Evolutionary conservation across 1,140 invertebrate species (phyloP).

Genomic region (Lethrus apterus): DNA sequence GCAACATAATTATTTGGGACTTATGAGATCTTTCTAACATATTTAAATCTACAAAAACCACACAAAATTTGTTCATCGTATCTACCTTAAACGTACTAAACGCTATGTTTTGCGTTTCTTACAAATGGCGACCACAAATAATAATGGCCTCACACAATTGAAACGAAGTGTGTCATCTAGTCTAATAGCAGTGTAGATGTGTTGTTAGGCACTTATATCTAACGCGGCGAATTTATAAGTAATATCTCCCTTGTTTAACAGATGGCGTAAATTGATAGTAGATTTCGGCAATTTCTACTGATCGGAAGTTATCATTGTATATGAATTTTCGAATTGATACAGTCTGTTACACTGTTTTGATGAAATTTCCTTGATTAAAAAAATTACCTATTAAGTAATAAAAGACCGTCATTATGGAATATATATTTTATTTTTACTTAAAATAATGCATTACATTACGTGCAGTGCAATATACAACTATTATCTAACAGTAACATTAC

Average conservation of each 20-base stretch:
- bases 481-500: slow-evolving; percentile 31
- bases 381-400: neutral
- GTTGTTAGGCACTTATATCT: too few relatives aligned
- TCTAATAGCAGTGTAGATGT: too few relatives aligned
- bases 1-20: too few relatives aligned
- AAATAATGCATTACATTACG: slow-evolving; percentile 32
- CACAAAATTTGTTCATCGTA: too few relatives aligned
- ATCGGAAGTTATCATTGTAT: too few relatives aligned
- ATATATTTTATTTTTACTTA: slow-evolving; percentile 33
- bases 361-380: neutral
- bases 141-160: too few relatives aligned
- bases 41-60: too few relatives aligned
- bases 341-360: neutral
- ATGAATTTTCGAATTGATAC: neutral
- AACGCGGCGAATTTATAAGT: neutral
- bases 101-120: too few relatives aligned
- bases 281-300: neutral
- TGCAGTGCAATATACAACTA: slow-evolving; percentile 36
- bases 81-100: too few relatives aligned
- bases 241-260: neutral
- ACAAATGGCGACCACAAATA: too few relatives aligned
- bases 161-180: too few relatives aligned
- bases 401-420: slow-evolving; percentile 17
- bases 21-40: too few relatives aligned
- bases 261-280: neutral